Percentiles rank a stretch among this genome's conserved stretches.
These are phyloP conservation scores for Encarsia formosa DNA, from an alignment of 2,888 invertebrate species.

Conservation along the genomic window DNA sequence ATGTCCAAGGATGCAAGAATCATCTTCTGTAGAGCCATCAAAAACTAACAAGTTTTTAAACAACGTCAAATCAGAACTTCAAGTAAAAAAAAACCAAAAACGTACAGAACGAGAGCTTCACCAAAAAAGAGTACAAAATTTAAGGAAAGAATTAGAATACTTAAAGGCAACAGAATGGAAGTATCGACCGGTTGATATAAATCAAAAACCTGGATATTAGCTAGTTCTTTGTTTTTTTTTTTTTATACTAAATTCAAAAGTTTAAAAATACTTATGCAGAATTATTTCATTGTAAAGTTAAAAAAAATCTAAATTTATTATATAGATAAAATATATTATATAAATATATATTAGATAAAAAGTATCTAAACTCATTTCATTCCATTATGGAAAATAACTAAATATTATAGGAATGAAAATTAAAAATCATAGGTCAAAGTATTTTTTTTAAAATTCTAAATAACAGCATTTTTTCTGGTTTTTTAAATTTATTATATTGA, in stretches of 20 bases:
- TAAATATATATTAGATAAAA: too few relatives aligned
- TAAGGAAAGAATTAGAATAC: constrained; percentile 26
- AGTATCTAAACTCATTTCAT: too few relatives aligned
- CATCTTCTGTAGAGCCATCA: constrained; percentile 43
- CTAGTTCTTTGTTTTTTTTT: neutral
- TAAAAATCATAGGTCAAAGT: neutral
- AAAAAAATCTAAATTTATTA: too few relatives aligned
- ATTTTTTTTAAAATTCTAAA: neutral
- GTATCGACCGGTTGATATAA: constrained; percentile 25
- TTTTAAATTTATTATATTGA: neutral
- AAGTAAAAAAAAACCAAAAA: constrained; percentile 15
- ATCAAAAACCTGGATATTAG: neutral
- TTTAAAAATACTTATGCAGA: constrained; percentile 1
- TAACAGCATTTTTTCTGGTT: neutral
- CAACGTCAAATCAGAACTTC: constrained; percentile 19
- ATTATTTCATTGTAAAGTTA: too few relatives aligned
- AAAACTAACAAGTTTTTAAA: constrained; percentile 25
- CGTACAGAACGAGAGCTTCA: constrained; percentile 19
- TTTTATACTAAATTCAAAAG: neutral
- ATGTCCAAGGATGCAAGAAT: constrained; percentile 42
- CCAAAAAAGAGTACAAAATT: constrained; percentile 19
- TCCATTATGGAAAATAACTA: too few relatives aligned
- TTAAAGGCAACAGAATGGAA: constrained; percentile 26
- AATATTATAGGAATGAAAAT: neutral
- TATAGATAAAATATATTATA: too few relatives aligned